Base-by-base conservation (phyloP, 1,140 invertebrate genomes). In the Leptoteleia sp. region DNA sequence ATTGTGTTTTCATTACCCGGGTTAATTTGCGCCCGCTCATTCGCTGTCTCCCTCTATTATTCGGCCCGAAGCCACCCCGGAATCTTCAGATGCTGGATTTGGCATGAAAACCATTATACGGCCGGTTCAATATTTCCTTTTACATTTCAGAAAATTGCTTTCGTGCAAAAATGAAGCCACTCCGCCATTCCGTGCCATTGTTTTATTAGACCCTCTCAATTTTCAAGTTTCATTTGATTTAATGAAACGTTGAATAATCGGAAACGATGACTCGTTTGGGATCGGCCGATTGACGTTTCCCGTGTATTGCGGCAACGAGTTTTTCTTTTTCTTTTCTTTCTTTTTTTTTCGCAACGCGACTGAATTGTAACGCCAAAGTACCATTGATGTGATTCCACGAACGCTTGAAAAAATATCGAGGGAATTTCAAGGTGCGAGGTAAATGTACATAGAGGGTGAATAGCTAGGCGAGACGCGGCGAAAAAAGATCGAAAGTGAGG, bases 1-100 rank as follows among this genome's bases (percentile, higher is more conserved):
- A 89, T 88, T 89, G 85, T 85, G 87, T 89, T 89, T 88, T 89
- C 86, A 88, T 89, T 89, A 88, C 80, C 78, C 82, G 61, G 82
- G 81, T 88, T 88, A 87, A 89, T 89, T 88, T 84, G 81, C 81
- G 73, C 85, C 77, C 83, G 82, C 71, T 82, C 78, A 47, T 68
- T 83, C 78, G 71, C 59, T 83, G 76, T 84, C 84, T 86, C 81
- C 79, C 83, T 86, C 79, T 85, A 85, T 88, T 85, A 85, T 82
- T 82, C 76, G 81, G 76, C 68, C 68, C 43, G 52, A 54, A 73
- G 76, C 78, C 71, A 76, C 76, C 65, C 57, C 55, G 62, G 65
- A 83, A 83, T 81, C 82, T 82, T 85, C 85, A 82, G 83, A 85
- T 76, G 65, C 70, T 85, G 82, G 83, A 79, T 83, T 81, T 80